These are phyloP conservation scores for Synanthedon myopaeformis DNA, from an alignment of 2,888 invertebrate genomes.

Conservation along the genomic window DNA sequence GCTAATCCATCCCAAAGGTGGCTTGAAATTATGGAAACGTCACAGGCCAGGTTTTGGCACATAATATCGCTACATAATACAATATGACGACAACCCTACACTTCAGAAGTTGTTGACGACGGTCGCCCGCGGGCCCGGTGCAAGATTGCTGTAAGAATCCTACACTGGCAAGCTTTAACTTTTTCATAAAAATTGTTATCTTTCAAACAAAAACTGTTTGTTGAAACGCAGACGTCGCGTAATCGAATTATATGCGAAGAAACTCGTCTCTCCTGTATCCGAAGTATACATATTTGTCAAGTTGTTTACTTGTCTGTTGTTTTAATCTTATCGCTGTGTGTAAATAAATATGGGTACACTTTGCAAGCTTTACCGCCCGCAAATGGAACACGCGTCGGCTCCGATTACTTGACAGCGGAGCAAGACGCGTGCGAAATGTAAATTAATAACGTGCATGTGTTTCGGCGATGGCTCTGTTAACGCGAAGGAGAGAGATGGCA, in stretches of 20 bases:
- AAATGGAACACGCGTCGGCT: conserved; percentile 5
- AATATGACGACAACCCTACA: conserved; percentile 10
- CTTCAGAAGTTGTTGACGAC: not conserved
- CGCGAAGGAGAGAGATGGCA: conserved; percentile 1
- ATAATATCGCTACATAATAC: conserved; percentile 5
- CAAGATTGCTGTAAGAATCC: conserved; percentile 6
- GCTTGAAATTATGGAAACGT: too few relatives aligned
- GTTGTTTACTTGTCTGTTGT: not conserved
- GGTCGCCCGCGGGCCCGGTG: conserved; percentile 3
- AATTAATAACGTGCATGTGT: conserved; percentile 25
- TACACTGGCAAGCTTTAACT: not conserved
- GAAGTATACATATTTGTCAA: not conserved
- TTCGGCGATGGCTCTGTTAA: conserved; percentile 22
- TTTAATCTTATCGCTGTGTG: not conserved
- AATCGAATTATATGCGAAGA: too few relatives aligned
- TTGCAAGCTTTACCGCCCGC: conserved; percentile 6
- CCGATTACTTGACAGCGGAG: conserved; percentile 14
- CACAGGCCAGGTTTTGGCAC: too few relatives aligned
- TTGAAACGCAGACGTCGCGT: too few relatives aligned
- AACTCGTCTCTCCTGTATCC: not conserved
- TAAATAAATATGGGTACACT: conserved; percentile 1
- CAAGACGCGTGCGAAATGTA: conserved; percentile 15
- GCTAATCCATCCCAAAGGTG: too few relatives aligned
- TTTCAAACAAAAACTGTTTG: too few relatives aligned
- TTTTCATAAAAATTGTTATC: too few relatives aligned